Evolutionary conservation across 2,888 invertebrate species (phyloP).

Genomic region (Noctua janthina): DNA sequence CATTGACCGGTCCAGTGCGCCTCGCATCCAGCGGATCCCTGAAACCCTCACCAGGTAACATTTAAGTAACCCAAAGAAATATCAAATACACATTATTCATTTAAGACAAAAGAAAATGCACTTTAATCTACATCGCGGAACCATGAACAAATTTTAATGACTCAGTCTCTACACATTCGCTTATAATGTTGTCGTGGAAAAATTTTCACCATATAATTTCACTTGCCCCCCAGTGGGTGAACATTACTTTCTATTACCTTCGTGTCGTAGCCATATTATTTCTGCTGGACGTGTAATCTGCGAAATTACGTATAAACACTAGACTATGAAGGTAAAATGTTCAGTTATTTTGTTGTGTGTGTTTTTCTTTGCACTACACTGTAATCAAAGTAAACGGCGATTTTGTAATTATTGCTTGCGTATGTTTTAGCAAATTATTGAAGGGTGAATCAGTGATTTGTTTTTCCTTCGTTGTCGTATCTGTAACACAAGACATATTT

Average conservation of each 20-base stretch:
- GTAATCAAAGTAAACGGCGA: constrained; percentile 45
- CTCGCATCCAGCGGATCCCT: too few relatives aligned
- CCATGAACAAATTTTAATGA: constrained; percentile 28
- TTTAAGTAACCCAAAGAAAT: too few relatives aligned
- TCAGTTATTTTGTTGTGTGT: constrained; percentile 32
- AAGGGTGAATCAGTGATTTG: not conserved
- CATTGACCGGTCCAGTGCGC: too few relatives aligned
- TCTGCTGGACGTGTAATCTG: constrained; percentile 56
- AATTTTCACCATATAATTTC: constrained; percentile 56
- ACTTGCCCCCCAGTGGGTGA: constrained; percentile 26
- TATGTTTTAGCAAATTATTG: constrained; percentile 1
- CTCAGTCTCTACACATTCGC: not conserved
- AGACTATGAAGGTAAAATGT: constrained; percentile 33
- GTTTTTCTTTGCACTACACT: constrained; percentile 40
- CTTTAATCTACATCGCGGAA: constrained; percentile 20
- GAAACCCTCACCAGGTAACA: too few relatives aligned
- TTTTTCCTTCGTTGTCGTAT: not conserved
- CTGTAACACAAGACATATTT: not conserved
- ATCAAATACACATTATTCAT: not conserved
- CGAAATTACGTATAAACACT: constrained; percentile 59
- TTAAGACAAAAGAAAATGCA: not conserved
- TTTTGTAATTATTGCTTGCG: constrained; percentile 20
- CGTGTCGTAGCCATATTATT: constrained; percentile 61
- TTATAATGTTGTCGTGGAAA: constrained; percentile 31
- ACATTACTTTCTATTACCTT: constrained; percentile 66